Evolutionary conservation across 2,888 invertebrate genomes (phyloP).

Genomic region (Acanthococcus lagerstroemiae): DNA sequence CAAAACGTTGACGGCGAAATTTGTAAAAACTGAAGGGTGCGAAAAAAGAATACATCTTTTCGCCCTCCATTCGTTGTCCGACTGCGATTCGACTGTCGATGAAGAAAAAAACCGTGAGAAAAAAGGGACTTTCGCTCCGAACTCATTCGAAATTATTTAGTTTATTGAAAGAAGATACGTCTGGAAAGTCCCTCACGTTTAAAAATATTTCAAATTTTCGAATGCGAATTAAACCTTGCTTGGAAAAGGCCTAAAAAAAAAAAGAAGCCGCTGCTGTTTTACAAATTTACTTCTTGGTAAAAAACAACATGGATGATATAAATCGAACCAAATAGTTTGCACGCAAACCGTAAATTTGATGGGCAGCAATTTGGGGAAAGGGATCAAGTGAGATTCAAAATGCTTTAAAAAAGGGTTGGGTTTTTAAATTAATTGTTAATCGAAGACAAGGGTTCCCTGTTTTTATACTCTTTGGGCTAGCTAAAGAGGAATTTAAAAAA

Average conservation of each 20-base stretch:
- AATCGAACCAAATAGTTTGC: neutral
- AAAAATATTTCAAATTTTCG: slow-evolving; percentile 41
- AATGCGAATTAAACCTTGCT: slow-evolving; percentile 58
- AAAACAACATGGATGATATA: neutral
- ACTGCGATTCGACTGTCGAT: neutral
- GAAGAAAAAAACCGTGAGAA: slow-evolving; percentile 2
- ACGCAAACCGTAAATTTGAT: neutral
- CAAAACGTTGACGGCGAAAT: slow-evolving; percentile 23
- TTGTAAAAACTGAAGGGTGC: slow-evolving; percentile 40
- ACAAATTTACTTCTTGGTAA: slow-evolving; percentile 44
- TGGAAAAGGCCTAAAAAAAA: slow-evolving; percentile 54
- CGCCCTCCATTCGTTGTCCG: neutral
- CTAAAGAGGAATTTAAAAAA: too few relatives aligned
- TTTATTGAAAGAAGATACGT: slow-evolving; percentile 52
- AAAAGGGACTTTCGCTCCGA: slow-evolving; percentile 60
- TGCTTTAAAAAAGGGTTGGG: neutral
- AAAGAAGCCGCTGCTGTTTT: slow-evolving; percentile 61
- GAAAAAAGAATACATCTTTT: neutral
- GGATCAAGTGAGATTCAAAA: neutral
- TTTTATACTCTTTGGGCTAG: too few relatives aligned
- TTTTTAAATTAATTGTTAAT: neutral
- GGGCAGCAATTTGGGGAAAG: neutral
- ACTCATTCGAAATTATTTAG: slow-evolving; percentile 51
- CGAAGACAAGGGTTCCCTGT: too few relatives aligned
- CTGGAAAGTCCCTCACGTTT: slow-evolving; percentile 39